phyloP scores from a whole-genome alignment of 2,888 invertebrate species.

The Merodon equestris region DNA sequence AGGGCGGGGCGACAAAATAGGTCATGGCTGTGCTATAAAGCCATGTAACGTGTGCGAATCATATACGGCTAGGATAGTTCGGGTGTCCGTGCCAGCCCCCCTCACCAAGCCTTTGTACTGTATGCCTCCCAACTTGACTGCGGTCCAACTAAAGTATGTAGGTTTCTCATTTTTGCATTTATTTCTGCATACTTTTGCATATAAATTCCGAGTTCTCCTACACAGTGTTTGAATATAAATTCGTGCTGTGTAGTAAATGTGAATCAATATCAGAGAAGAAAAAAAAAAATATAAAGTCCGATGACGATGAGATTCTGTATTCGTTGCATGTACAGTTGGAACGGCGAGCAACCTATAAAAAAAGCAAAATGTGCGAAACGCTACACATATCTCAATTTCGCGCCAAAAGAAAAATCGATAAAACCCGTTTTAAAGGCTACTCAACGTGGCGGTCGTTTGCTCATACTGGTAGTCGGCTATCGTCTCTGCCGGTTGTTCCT shows the following conservation, averaged over 20 bases:
- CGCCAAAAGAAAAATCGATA: constrained; percentile 8
- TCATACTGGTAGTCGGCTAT: too few species aligned
- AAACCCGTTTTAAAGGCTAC: neutral
- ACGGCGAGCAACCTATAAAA: too few species aligned
- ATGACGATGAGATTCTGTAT: too few species aligned
- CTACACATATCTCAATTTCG: constrained; percentile 29
- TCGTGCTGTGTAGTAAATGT: too few species aligned
- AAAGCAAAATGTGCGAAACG: neutral
- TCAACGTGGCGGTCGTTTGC: too few species aligned
- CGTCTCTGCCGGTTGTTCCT: too few species aligned
- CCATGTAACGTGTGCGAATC: neutral
- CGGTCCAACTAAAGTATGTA: constrained; percentile 27
- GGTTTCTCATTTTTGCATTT: constrained; percentile 38
- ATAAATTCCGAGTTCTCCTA: constrained; percentile 37
- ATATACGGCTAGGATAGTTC: neutral
- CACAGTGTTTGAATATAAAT: constrained; percentile 32
- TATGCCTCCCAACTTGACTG: constrained; percentile 25
- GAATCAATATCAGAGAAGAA: too few species aligned
- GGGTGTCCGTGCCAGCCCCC: neutral
- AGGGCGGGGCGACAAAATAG: constrained; percentile 40
- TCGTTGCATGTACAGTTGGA: too few species aligned
- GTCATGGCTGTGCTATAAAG: constrained; percentile 42
- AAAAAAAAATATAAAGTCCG: too few species aligned
- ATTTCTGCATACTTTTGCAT: constrained; percentile 52
- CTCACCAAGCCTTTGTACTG: neutral